These are phyloP conservation scores for Aphelocoma coerulescens DNA, from an alignment of 2,113 vertebrate genomes.

Conservation along the genomic window DNA sequence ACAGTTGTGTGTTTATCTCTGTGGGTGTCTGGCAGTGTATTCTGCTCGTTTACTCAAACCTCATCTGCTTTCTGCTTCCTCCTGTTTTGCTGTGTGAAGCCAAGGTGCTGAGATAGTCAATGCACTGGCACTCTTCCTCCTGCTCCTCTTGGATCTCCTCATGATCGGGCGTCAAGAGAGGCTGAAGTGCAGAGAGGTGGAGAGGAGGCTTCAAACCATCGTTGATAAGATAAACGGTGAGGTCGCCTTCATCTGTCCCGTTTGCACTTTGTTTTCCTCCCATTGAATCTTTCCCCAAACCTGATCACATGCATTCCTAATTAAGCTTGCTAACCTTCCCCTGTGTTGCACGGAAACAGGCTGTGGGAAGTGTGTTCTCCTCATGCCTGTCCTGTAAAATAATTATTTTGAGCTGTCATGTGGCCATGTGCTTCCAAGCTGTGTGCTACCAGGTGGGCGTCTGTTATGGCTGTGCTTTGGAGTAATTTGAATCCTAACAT, in stretches of 20 bases:
- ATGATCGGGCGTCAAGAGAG: slow-evolving; percentile 86
- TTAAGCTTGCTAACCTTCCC: background rate
- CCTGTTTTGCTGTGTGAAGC: slow-evolving; percentile 67
- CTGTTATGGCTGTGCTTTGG: slow-evolving; percentile 30
- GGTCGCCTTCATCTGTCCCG: background rate
- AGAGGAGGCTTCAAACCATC: slow-evolving; percentile 84
- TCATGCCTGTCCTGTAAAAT: background rate
- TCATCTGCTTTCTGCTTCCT: background rate
- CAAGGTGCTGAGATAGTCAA: slow-evolving; percentile 89
- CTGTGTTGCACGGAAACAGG: background rate
- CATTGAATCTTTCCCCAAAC: background rate
- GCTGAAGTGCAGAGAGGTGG: slow-evolving; percentile 87
- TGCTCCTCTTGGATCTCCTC: slow-evolving; percentile 88
- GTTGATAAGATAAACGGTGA: slow-evolving; percentile 87
- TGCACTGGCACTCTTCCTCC: slow-evolving; percentile 82
- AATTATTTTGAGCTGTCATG: background rate
- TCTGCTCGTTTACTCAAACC: background rate
- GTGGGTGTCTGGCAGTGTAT: background rate
- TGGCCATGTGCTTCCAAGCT: slow-evolving; percentile 3
- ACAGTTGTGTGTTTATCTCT: background rate
- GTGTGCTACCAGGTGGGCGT: slow-evolving; percentile 8
- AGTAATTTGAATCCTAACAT: background rate
- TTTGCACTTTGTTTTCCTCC: background rate
- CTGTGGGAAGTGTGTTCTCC: background rate
- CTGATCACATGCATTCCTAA: background rate